Evolutionary conservation across 1,140 invertebrate genomes (phyloP).

Genomic region (Littorina saxatilis): DNA sequence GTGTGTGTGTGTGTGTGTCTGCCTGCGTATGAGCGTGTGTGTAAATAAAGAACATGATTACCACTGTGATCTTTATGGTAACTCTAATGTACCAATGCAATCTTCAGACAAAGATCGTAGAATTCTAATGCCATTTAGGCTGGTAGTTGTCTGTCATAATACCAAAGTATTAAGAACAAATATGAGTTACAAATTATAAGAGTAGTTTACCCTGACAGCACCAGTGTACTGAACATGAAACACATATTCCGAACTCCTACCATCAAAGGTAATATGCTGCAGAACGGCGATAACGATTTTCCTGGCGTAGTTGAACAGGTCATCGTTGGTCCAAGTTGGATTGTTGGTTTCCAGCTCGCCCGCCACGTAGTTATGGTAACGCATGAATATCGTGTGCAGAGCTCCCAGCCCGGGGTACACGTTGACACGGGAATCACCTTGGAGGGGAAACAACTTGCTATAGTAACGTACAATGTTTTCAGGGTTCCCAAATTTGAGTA

Average conservation of each 20-base stretch:
- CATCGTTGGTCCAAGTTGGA: slow-evolving; percentile 95
- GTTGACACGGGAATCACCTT: slow-evolving; percentile 90
- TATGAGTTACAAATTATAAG: too few species aligned
- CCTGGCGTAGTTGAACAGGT: slow-evolving; percentile 93
- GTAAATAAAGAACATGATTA: too few species aligned
- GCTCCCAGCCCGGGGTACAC: slow-evolving; percentile 91
- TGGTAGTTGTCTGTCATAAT: too few species aligned
- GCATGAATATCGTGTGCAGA: slow-evolving; percentile 97
- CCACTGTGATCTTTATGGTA: too few species aligned
- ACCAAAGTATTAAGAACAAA: too few species aligned
- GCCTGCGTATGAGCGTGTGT: slow-evolving; percentile 2
- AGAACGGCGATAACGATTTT: slow-evolving; percentile 88
- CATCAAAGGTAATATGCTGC: background rate
- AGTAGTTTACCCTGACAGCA: too few species aligned
- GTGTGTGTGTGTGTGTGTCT: background rate
- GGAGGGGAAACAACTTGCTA: background rate
- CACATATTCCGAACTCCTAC: background rate
- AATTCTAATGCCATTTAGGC: too few species aligned
- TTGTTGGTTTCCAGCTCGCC: slow-evolving; percentile 79
- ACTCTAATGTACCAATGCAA: too few species aligned
- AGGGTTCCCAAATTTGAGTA: background rate
- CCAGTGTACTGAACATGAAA: background rate
- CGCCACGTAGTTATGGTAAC: slow-evolving; percentile 97
- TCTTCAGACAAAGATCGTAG: too few species aligned
- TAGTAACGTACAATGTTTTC: background rate